Base-by-base conservation (phyloP, 1,140 invertebrate species). In the Cryptotermes secundus region DNA sequence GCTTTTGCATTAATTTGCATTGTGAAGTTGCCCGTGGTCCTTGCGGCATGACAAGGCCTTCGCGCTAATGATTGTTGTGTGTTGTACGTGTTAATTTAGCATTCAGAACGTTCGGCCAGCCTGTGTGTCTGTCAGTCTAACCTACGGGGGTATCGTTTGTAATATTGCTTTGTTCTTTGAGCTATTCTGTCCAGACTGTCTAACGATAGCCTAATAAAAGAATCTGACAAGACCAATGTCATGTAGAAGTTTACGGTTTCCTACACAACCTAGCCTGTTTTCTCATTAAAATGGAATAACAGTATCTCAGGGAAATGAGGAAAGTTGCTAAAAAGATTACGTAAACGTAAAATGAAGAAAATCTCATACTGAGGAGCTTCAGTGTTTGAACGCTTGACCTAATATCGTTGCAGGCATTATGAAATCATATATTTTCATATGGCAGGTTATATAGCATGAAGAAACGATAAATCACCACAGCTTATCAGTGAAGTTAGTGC, bases 1-100 rank as follows among this genome's bases (percentile, higher is more conserved):
- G 59, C 59, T 72, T 72, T 14, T 72, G 59, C 59, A 72, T 72
- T 72, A 72, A 72, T 72, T 72, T 72, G 59, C 59, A 72, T 72
- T 72, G 59, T 72, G 59, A 72, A 72, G 59, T 72, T 72, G 26
- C 59, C 7, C 59, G 59, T 31, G 59, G 59, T 72, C 59, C 59
- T 72, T 72, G 59, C 59, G 59, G 59, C 59, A 72, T 72, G 59
- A 31, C 59, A 26, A 72, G 59, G 59, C 59, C n/a, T 26, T 72
- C 59, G 59, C 59, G 16, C 59, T 72, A 72, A 72, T 72, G 59
- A 72, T 72, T 72, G 59, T 72, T 72, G 59, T 59, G 53, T 72
- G 26, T 16, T 72, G 59, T 72, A 72, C 59, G 59, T 72, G 59
- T 72, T 72, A 72, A 72, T 72, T 72, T 3, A 31, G 26, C 59